Conservation (phyloP, 2,797 vertebrate genomes). For the Gallinago solitaria region DNA sequence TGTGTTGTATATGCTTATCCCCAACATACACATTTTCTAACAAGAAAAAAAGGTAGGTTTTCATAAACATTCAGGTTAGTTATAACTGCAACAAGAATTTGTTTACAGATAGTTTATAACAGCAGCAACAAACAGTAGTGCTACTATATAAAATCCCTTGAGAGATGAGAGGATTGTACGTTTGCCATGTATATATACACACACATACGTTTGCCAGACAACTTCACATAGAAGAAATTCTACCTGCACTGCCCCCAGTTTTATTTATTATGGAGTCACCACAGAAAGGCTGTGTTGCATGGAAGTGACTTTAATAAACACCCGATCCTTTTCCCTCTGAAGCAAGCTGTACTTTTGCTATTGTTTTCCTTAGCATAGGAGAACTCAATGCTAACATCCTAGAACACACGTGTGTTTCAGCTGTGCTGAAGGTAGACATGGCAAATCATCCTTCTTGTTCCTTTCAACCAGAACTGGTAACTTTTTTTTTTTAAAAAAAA, state of each 20-base stretch:
- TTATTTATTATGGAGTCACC: neutral
- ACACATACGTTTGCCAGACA: neutral
- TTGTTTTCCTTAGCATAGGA: neutral
- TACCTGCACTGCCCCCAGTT: neutral
- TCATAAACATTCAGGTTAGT: neutral
- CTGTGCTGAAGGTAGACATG: neutral
- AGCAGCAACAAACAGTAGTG: neutral
- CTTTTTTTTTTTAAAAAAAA: neutral
- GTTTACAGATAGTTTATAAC: neutral
- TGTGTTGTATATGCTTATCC: neutral
- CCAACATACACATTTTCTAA: neutral
- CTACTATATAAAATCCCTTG: neutral
- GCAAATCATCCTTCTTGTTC: neutral
- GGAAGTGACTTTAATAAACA: neutral
- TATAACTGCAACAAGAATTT: neutral
- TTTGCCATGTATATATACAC: neutral
- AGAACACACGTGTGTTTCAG: accelerated
- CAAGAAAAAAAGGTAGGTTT: neutral
- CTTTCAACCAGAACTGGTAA: neutral
- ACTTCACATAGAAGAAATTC: neutral
- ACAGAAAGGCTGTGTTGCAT: neutral
- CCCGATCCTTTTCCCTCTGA: neutral
- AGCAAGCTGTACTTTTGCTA: neutral
- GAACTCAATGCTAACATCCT: neutral
- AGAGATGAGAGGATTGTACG: neutral